Evolutionary conservation across 2,113 vertebrate species (phyloP).

Genomic region (Eonycteris spelaea): DNA sequence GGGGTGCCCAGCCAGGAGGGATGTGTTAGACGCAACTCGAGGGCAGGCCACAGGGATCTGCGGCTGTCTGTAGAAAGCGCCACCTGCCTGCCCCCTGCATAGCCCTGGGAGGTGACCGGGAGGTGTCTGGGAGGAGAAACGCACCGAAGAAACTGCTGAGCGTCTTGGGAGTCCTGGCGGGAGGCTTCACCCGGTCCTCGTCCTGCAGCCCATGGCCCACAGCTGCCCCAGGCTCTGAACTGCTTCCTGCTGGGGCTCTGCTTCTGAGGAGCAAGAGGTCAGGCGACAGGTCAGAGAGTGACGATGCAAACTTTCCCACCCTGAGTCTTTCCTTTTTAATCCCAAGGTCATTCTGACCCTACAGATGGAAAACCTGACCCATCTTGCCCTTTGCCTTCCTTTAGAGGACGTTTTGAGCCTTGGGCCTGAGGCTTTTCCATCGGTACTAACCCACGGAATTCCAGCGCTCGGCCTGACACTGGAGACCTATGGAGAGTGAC

Average conservation of each 20-base stretch:
- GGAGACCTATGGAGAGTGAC: accelerated
- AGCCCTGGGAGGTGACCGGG: too few relatives aligned
- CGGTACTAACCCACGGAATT: not conserved
- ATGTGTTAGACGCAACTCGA: not conserved
- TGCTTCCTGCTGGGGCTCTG: not conserved
- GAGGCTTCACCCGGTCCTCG: slow-evolving; percentile 55
- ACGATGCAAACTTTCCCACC: not conserved
- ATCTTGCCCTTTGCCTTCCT: not conserved
- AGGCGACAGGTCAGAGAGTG: not conserved
- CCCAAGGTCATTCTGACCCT: not conserved
- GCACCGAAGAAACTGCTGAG: slow-evolving; percentile 92
- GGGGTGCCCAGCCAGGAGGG: accelerated
- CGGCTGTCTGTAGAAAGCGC: not conserved
- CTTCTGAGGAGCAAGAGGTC: not conserved
- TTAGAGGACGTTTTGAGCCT: accelerated
- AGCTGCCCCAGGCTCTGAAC: slow-evolving; percentile 2
- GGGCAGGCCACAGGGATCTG: not conserved
- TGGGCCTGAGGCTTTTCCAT: not conserved
- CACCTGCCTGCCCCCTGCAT: accelerated
- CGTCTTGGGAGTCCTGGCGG: slow-evolving; percentile 70
- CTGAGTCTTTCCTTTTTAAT: not conserved
- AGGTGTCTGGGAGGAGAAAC: not conserved
- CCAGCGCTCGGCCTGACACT: accelerated
- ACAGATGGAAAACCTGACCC: not conserved
- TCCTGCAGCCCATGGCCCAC: slow-evolving; percentile 35